Percentiles rank a stretch among this genome's conserved stretches.
Evolutionary conservation across 2,888 invertebrate genomes (phyloP).

Genomic region (Podabrus alpinus): DNA sequence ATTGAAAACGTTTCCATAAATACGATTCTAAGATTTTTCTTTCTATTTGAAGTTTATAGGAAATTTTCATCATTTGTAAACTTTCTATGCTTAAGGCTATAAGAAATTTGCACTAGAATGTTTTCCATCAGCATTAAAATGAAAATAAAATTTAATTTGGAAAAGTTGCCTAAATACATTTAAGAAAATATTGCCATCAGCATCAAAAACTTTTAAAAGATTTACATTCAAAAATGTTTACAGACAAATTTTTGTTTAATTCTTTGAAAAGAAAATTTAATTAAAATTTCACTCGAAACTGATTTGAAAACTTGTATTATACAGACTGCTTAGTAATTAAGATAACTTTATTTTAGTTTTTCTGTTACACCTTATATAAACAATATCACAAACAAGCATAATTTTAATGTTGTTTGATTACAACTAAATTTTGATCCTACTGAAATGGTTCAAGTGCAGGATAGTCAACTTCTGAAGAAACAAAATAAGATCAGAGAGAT

Average conservation of each 20-base stretch:
- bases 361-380: background rate
- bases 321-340: too few species aligned
- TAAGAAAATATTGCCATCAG: background rate
- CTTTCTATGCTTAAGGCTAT: background rate
- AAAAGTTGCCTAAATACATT: background rate
- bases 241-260: background rate
- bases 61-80: background rate
- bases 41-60: background rate
- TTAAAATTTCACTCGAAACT: background rate
- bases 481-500: background rate
- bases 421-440: too few species aligned
- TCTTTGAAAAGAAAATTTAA: background rate
- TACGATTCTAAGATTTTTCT: background rate
- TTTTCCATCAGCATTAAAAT: background rate
- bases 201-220: background rate
- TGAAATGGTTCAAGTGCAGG: too few species aligned
- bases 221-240: background rate
- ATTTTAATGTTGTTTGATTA: background rate
- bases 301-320: too few species aligned
- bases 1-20: background rate
- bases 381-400: background rate
- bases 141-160: background rate
- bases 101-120: background rate
- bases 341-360: too few species aligned
- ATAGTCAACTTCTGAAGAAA: background rate